Base-by-base conservation (phyloP, 2,113 vertebrate species). In the Proterorhinus semilunaris region DNA sequence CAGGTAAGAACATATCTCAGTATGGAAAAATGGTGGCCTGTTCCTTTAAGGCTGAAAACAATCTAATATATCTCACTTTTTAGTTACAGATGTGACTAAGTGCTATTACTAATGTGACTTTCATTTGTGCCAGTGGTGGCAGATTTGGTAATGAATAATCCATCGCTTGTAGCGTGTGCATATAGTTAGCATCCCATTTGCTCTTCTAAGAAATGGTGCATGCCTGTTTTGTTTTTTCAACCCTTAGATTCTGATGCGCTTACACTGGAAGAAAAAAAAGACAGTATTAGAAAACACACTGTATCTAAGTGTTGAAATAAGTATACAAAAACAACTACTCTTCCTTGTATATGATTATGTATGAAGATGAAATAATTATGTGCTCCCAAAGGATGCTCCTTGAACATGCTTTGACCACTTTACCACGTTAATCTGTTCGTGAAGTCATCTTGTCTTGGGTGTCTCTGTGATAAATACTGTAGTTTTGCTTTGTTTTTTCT, bases 101-200 rank as follows among this genome's bases (percentile, higher is more conserved):
- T 6, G 21, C 21, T 51, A 55, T 72, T 16, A 68, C 61, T 16
- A 54, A 59, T 69, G 63, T 47, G 1, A 65, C 67, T 75, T 36
- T 69, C 50, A 17, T 68, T 12, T 10, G 54, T 55, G 59, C 46
- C 68, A 73, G 58, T 69, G 55, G 65, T 52, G 70, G 70, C 53
- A 43, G 69, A 44, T 63, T 57, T 70, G 50, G 57, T 65, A 10
- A 83, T 91, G 47, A 86, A 89, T 71, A 73, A 85, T 83, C 62
- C 50, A 86, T 69, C 64, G 49, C 59, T 63, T 50, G 44, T 50
- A 68, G 52, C 59, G 61, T 50, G 47, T 51, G 16, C 73, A 44
- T 72, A 68, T 64, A 63, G 68, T 11, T 44, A 48, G 27, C 27
- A 36, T 58, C 78, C 61, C 70, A 66, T 67, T 42, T 81, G 73